Evolutionary conservation across 2,113 vertebrate genomes (phyloP).

Genomic region (Tricholaema leucomelas): DNA sequence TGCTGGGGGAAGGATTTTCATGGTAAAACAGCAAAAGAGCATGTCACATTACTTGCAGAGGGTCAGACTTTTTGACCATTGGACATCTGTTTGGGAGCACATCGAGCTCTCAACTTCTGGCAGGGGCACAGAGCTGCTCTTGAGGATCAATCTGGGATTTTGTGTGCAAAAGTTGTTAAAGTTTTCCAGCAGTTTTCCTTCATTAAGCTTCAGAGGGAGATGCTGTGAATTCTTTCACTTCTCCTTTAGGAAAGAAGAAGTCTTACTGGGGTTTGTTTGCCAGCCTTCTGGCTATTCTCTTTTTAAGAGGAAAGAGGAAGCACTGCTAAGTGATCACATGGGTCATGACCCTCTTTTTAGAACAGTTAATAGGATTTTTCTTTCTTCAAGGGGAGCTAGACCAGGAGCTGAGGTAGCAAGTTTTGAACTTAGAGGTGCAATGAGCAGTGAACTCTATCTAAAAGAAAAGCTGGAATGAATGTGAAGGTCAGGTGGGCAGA

Average conservation of each 20-base stretch:
- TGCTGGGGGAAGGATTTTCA: not conserved
- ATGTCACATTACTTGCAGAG: not conserved
- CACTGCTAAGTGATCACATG: not conserved
- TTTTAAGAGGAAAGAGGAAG: not conserved
- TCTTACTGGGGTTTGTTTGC: not conserved
- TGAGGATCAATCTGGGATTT: not conserved
- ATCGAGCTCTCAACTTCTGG: not conserved
- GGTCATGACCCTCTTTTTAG: not conserved
- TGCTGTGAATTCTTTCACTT: not conserved
- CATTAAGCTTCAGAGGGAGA: not conserved
- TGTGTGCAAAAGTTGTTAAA: not conserved
- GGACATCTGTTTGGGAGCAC: not conserved
- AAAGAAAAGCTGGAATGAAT: not conserved
- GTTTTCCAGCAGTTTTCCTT: not conserved
- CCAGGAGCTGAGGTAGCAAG: not conserved
- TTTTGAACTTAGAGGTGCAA: not conserved
- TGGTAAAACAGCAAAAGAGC: not conserved
- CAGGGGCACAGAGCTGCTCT: not conserved
- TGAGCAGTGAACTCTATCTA: not conserved
- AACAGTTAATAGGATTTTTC: constrained; percentile 25
- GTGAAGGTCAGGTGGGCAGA: not conserved
- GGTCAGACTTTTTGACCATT: not conserved
- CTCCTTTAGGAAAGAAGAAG: not conserved
- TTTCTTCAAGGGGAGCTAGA: not conserved
- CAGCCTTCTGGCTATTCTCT: not conserved